Conservation (phyloP, 1,140 invertebrate genomes). For the Diuraphis noxia region DNA sequence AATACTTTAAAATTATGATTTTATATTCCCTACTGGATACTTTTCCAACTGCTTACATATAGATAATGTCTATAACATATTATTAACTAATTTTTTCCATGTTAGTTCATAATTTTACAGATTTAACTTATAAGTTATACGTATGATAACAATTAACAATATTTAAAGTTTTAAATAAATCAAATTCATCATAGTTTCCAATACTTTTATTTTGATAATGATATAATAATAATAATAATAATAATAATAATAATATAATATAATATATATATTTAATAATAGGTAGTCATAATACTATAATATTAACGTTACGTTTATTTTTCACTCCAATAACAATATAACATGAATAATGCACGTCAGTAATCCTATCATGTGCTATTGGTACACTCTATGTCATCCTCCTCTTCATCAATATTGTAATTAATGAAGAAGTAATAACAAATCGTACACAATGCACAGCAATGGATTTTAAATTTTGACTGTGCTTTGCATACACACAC, state of each 20-base stretch:
- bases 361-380: too few species aligned
- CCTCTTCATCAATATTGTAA: not conserved
- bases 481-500: not conserved
- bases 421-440: slow-evolving; percentile 8
- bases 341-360: not conserved
- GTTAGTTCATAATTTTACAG: not conserved
- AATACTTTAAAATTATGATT: not conserved
- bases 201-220: slow-evolving; percentile 32
- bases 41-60: not conserved
- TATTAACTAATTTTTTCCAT: not conserved
- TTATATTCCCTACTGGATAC: not conserved
- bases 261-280: not conserved
- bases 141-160: not conserved
- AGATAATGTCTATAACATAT: not conserved
- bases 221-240: not conserved
- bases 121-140: not conserved
- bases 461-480: not conserved
- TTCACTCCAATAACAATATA: slow-evolving; percentile 31
- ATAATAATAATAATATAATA: not conserved
- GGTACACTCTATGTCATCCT: slow-evolving; percentile 27
- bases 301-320: not conserved
- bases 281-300: slow-evolving; percentile 12
- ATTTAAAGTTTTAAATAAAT: slow-evolving; percentile 8
- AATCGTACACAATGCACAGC: not conserved
- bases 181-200: slow-evolving; percentile 18